These are phyloP conservation scores for Trissoscelio sp. DNA, from an alignment of 2,888 invertebrate species.

Conservation along the genomic window DNA sequence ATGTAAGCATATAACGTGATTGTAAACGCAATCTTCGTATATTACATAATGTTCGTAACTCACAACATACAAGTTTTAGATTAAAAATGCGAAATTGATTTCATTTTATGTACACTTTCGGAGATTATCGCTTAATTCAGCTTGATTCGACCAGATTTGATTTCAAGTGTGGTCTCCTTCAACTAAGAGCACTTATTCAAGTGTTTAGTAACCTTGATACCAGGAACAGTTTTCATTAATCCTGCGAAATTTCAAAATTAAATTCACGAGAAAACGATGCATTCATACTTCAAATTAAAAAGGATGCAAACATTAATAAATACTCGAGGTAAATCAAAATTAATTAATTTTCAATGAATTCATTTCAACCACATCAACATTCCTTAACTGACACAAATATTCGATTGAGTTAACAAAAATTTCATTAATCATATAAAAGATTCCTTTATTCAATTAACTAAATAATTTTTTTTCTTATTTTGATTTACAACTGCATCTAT, in stretches of 20 bases:
- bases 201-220: constrained; percentile 45
- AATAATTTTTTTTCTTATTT: too few relatives aligned
- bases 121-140: constrained; percentile 28
- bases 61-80: constrained; percentile 17
- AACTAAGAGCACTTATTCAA: constrained; percentile 41
- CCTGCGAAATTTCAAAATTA: constrained; percentile 19
- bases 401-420: too few relatives aligned
- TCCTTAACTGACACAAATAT: too few relatives aligned
- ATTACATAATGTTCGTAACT: constrained; percentile 40
- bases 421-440: neutral
- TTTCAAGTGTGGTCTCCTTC: constrained; percentile 51
- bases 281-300: neutral
- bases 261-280: neutral
- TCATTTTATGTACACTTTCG: constrained; percentile 29
- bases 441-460: too few relatives aligned
- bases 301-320: too few relatives aligned
- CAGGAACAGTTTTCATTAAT: constrained; percentile 24
- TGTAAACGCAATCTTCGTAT: constrained; percentile 50
- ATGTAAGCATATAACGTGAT: constrained; percentile 46
- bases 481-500: too few relatives aligned
- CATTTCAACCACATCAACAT: too few relatives aligned
- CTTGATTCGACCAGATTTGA: constrained; percentile 44
- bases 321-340: neutral
- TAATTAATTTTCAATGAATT: neutral
- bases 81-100: constrained; percentile 44